Evolutionary conservation across 2,888 invertebrate species (phyloP), one percentile per base, ranked within the genome.

Genomic region (Caradrina clavipalpis): DNA sequence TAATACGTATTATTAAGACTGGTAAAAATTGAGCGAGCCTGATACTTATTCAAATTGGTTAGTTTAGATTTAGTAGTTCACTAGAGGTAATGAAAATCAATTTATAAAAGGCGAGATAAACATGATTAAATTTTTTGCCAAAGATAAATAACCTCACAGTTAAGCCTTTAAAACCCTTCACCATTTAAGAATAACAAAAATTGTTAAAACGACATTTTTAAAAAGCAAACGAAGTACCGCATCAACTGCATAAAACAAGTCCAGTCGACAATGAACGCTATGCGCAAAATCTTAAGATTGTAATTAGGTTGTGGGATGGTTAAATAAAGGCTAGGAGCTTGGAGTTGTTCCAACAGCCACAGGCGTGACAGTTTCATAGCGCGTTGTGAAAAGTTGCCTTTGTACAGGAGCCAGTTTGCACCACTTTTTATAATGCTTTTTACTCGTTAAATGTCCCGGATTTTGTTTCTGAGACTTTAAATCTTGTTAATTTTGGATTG

Each of bases 281-380:
- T 59, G 15, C 39, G 0, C 4, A 39, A 49, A 39, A 69, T 47
- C 31, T 65, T 77, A 83, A 77, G 73, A 67, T 63, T 69, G 67
- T 65, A 69, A 71, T 77, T 85, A 59, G 60, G 53, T 67, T 72
- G 70, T 59, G 15, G 21, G 45, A 10, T 7, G 45, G 42, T 56
- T 69, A 68, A 59, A 75, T 66, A 74, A 75, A 83, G 74, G 69
- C 74, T 78, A 49, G 69, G 67, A 64, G 77, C 69, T 85, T 86
- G 77, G 81, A 81, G 68, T 63, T 54, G 73, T 75, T 87, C 87
- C 87, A 88, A 83, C 74, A 62, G 82, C 88, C 88, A 68, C 86
- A 80, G 73, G 69, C 80, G 83, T 84, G 89, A 90, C 90, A 88
- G 88, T 88, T 90, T 85, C 90, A 89, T 88, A 86, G 86, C 84